phyloP scores from a whole-genome alignment of 2,797 vertebrate genomes.

The Dendrocincla tyrannina region DNA sequence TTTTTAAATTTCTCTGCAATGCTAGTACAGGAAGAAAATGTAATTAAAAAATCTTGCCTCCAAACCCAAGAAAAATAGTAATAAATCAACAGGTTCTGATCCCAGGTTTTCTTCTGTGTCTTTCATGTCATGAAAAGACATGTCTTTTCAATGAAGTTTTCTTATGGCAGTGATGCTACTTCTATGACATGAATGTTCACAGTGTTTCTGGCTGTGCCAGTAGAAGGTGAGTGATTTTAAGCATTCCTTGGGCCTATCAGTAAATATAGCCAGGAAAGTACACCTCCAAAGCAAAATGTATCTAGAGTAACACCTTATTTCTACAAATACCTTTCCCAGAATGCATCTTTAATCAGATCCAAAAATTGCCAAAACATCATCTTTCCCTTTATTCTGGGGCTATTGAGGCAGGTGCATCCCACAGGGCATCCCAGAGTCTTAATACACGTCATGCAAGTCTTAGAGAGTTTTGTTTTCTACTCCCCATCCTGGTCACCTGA shows the following conservation, averaged over 20 bases:
- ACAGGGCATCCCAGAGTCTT: not conserved
- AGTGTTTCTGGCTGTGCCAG: not conserved
- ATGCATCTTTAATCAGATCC: not conserved
- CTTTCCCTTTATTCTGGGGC: not conserved
- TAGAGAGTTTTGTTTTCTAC: not conserved
- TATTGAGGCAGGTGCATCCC: not conserved
- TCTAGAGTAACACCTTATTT: not conserved
- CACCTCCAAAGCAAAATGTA: not conserved
- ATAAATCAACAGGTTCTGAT: not conserved
- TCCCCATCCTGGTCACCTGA: not conserved
- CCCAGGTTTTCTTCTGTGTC: not conserved
- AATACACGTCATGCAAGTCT: not conserved
- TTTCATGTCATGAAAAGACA: not conserved
- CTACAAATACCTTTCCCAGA: not conserved
- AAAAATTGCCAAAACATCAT: not conserved
- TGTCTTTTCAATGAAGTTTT: not conserved
- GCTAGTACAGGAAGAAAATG: not conserved
- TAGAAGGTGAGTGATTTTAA: not conserved
- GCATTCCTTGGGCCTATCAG: not conserved
- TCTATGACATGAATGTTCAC: not conserved
- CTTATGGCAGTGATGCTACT: not conserved
- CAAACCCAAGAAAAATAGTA: not conserved
- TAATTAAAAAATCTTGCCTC: not conserved
- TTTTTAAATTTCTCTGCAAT: not conserved
- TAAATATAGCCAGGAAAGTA: not conserved